Conservation (phyloP, 2,113 vertebrate species). For the Oriolus oriolus region DNA sequence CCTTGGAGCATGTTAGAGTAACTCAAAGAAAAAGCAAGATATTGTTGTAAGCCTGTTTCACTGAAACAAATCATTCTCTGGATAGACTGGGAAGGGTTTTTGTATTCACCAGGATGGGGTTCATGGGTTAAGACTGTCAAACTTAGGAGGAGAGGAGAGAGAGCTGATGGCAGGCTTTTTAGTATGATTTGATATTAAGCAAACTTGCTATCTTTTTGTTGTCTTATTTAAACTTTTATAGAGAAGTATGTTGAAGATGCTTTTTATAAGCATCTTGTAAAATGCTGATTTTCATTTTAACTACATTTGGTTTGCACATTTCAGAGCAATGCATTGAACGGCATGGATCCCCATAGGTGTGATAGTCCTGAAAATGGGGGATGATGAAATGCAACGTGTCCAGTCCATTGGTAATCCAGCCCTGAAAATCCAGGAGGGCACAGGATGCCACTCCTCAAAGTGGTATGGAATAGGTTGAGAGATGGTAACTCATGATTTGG, state of each 20-base stretch:
- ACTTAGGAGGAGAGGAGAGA: not conserved
- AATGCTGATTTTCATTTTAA: not conserved
- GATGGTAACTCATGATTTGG: not conserved
- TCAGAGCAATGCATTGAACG: not conserved
- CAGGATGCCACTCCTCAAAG: not conserved
- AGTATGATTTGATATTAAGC: not conserved
- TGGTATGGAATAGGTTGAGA: not conserved
- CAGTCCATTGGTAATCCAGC: not conserved
- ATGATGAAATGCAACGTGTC: accelerated
- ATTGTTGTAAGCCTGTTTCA: not conserved
- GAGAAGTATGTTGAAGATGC: not conserved
- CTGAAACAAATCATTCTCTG: not conserved
- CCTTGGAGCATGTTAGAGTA: not conserved
- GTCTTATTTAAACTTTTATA: not conserved
- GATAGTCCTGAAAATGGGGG: not conserved
- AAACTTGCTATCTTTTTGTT: not conserved
- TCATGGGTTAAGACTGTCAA: not conserved
- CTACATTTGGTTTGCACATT: not conserved
- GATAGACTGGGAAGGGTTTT: not conserved
- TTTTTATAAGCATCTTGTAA: not conserved
- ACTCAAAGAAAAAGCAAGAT: not conserved
- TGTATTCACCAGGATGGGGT: not conserved
- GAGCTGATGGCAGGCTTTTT: not conserved
- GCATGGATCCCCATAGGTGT: not conserved
- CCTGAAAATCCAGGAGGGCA: not conserved